Base-by-base conservation (phyloP, 2,113 vertebrate genomes). In the Paramormyrops kingsleyae region DNA sequence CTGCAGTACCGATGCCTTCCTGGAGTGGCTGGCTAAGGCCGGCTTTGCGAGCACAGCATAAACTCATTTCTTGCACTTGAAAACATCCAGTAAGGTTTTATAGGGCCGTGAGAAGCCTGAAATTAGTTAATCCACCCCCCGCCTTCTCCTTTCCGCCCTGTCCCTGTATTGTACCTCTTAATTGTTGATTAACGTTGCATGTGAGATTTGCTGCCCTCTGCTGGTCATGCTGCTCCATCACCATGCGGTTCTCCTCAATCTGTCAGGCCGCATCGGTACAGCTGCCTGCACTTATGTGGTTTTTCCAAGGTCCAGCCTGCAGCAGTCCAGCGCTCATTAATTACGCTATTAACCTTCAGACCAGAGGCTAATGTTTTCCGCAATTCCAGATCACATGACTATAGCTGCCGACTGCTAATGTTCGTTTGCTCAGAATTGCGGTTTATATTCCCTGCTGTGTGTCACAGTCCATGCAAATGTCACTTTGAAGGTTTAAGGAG, bases 51-150 rank as follows among this genome's bases (percentile, higher is more conserved):
- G 89, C 31, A n/a, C 52, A 42, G 39, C 10, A 62, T 52, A 56
- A 53, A n/a, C 84, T 85, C 27, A 24, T n/a, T 59, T 87, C 50
- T 90, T 90, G 59, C 62, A 83, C 88, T 59, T 50, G 9, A 74
- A 88, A 83, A 80, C 21, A 49, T 50, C 62, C 42, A 47, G 66
- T 89, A 87, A 80, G 35, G 27, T 89, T 89, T 90, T 15, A 46
- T 80, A 84, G 50, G 77, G 49, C 84, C 12, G 59, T 90, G 84
- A 47, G 46, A 66, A 44, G 27, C 74, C 84, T 87, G 85, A 53
- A 80, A 90, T 87, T 21, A 10, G 10, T 87, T 39, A 19, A 39
- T 49, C 39, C 21, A 4, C 83, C 83, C 46, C 21, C 9, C 50
- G 1, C 21, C 39, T 84, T 84, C 27, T 53, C 21, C 24, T 53